Base-by-base conservation (phyloP, 1,140 invertebrate genomes). In the Hormaphis cornu region DNA sequence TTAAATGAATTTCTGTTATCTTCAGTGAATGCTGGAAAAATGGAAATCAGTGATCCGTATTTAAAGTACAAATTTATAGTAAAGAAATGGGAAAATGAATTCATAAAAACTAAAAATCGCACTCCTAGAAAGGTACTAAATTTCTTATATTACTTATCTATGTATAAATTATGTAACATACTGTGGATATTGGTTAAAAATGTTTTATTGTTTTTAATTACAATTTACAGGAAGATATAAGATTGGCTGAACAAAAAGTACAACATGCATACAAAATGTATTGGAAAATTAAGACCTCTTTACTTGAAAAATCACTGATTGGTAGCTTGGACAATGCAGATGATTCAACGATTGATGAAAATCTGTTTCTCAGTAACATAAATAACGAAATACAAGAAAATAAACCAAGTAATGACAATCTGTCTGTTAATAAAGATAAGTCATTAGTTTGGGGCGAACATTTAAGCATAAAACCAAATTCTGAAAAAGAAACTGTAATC, bases 191-290 rank as follows among this genome's bases (percentile, higher is more conserved):
- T n/a, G n/a, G n/a, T n/a, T n/a, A n/a, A n/a, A n/a, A 37, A 69
- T 71, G 37, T 16, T 72, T 73, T 74, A 63, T 72, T 69, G 69
- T 71, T 77, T 69, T 53, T n/a, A n/a, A n/a, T n/a, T n/a, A n/a
- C n/a, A n/a, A n/a, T 59, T 79, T 80, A 56, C 69, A 89, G 85
- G 83, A 86, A 76, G 89, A 93, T 75, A 90, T 92, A 46, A 85
- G 85, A 74, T 83, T 85, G 77, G 89, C 89, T 24, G 82, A 85
- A 20, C 74, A 78, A 37, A 82, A 83, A 63, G 87, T 91, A 46
- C 83, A 85, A 74, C 81, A 87, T 75, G 86, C 89, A 0, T 92
- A 93, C 73, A 88, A 88, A 78, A 86, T 84, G 72, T 91, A 92
- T 77, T 90, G 87, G 80, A 82, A 87, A 73, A 75, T 90, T 1